Base-by-base conservation (phyloP, 2,888 invertebrate genomes). In the Coecobrya sp. region DNA sequence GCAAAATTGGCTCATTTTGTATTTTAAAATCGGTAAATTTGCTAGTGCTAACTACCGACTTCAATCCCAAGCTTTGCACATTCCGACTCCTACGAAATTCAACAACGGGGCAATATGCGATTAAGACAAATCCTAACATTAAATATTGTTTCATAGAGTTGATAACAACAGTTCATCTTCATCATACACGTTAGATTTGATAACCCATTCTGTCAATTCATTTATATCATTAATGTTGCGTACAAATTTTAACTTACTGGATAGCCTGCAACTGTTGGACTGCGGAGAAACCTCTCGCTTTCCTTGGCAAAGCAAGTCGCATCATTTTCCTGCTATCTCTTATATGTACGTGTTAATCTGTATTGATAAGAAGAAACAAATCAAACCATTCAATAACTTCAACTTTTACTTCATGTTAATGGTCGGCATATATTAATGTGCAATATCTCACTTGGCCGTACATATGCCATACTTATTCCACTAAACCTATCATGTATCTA, bases 1-100 rank as follows among this genome's bases (percentile, higher is more conserved):
- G 96, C 25, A 98, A 96, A 65, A 98, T 96, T 0, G 98, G 98
- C 95, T 98, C 98, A 96, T 98, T 98, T 95, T 96, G 96, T 10
- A 98, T 96, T 5, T 96, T 96, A 95, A 97, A 97, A 93, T 98
- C 97, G 36, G 97, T 96, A 19, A 98, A 95, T 94, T 97, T 97
- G 52, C 97, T 96, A 82, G 97, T 96, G 55, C 97, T 97, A 16
- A 98, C 97, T 68, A 98, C 96, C 11, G 95, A 94, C 13, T 93
- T 93, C n/a, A 89, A 79, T 22, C 93, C 93, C 2, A 93, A 81
- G 10, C 86, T 55, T 8, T 85, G 73, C 13, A 89, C 22, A 55
- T 84, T 84, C 13, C 92, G 49, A 10, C 42, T 59, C 45, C 89
- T 92, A 25, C n/a, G 55, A 73, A 49, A 79, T 76, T 25, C 4